These are phyloP conservation scores for Lithophane leautieri DNA, from an alignment of 2,888 invertebrate species.

Conservation along the genomic window DNA sequence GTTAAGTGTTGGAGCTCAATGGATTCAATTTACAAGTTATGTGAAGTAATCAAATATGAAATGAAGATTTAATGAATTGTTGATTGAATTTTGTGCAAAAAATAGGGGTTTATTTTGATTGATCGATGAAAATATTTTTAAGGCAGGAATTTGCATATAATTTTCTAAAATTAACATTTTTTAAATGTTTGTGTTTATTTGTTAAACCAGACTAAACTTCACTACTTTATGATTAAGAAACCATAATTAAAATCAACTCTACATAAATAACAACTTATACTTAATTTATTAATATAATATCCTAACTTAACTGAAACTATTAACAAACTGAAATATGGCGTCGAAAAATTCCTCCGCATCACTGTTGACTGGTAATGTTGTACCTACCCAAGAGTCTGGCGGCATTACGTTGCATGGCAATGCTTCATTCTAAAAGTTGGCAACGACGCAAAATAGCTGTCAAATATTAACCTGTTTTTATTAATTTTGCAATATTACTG, in stretches of 20 bases:
- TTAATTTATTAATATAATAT: background rate
- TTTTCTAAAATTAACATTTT: too few species aligned
- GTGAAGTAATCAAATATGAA: constrained; percentile 46
- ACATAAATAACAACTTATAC: background rate
- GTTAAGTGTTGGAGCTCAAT: constrained; percentile 63
- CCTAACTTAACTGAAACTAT: background rate
- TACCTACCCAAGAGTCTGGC: background rate
- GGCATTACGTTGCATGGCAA: background rate
- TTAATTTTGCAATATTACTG: too few species aligned
- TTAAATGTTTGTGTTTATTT: too few species aligned
- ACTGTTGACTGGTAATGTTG: background rate
- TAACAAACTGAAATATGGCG: background rate
- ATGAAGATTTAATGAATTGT: constrained; percentile 55
- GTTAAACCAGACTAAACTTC: too few species aligned
- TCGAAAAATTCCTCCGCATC: background rate
- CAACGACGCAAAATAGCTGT: too few species aligned
- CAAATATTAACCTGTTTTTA: too few species aligned
- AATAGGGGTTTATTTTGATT: background rate
- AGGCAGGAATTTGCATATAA: background rate
- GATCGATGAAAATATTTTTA: background rate
- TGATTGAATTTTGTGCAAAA: constrained; percentile 13
- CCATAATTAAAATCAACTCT: too few species aligned
- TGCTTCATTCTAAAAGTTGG: background rate
- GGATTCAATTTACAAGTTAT: constrained; percentile 63
- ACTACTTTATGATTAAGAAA: too few species aligned